Evolutionary conservation across 2,113 vertebrate species (phyloP), one percentile per base, ranked within the genome.

Genomic region (Tichodroma muraria): DNA sequence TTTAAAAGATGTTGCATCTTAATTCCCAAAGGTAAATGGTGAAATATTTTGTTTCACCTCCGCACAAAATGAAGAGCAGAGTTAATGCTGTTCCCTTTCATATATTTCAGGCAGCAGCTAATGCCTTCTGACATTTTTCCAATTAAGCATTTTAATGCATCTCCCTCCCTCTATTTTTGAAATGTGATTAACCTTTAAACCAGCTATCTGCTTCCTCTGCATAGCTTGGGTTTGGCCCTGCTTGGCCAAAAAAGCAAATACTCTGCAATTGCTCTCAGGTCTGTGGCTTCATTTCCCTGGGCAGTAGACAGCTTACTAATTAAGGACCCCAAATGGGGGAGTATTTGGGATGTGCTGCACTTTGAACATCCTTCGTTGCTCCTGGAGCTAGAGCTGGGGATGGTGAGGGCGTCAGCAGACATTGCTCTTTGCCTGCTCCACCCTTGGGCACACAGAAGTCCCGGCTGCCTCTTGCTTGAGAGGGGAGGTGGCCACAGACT

Each of bases 61-160:
- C 4, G 4, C 15, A 31, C 23, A 85, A 68, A 89, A 91, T 1
- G 54, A 72, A 73, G 14, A 89, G 17, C 59, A 73, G 66, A 65
- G 63, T 73, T 91, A 85, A 85, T 70, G 71, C 40, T 77, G 66
- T 22, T 89, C 54, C 70, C 71, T 88, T 89, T 95, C 68, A 66
- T 64, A 17, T 60, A 85, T 85, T 91, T 94, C 87, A 95, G 68
- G 30, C 75, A 82, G 71, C 22, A 82, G 66, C 84, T 95, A 94
- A 96, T 73, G 54, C 50, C 71, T 93, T 96, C 80, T 82, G 94
- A 95, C 89, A 77, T 91, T 95, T 96, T 94, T 82, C 94, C 94
- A 73, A 88, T 91, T 81, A 91, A 88, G 54, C 71, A 85, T 15
- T 77, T 35, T 89, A 83, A 92, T 60, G 81, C 56, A 69, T 73